phyloP scores from a whole-genome alignment of 2,113 vertebrate genomes.

The Desmodus rotundus region DNA sequence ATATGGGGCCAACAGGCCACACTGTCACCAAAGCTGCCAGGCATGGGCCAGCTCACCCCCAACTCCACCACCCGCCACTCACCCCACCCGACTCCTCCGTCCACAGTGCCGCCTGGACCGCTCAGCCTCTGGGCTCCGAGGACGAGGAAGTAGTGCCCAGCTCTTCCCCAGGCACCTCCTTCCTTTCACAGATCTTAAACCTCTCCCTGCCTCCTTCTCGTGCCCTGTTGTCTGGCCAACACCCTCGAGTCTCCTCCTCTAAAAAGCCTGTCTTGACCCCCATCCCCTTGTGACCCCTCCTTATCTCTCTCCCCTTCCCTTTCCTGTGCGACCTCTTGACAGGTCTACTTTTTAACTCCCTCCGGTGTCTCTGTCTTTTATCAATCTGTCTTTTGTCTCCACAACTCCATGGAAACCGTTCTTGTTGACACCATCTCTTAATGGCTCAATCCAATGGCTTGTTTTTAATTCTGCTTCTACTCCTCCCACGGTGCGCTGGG shows the following conservation, averaged over 20 bases:
- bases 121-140: not conserved
- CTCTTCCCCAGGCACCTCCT: not conserved
- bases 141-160: not conserved
- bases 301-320: not conserved
- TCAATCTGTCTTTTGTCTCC: not conserved
- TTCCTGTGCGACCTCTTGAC: not conserved
- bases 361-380: not conserved
- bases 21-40: not conserved
- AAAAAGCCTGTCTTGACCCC: not conserved
- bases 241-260: not conserved
- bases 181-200: not conserved
- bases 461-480: not conserved
- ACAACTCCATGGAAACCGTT: not conserved
- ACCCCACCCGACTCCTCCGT: rapidly evolving
- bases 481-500: not conserved
- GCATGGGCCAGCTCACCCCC: not conserved
- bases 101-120: not conserved
- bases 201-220: not conserved
- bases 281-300: not conserved
- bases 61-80: not conserved
- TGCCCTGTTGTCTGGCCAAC: not conserved
- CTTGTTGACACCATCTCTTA: not conserved
- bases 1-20: not conserved
- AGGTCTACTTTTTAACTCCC: not conserved
- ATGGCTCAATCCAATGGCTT: not conserved